phyloP scores from a whole-genome alignment of 2,797 vertebrate genomes.

The Crocidura indochinensis region DNA sequence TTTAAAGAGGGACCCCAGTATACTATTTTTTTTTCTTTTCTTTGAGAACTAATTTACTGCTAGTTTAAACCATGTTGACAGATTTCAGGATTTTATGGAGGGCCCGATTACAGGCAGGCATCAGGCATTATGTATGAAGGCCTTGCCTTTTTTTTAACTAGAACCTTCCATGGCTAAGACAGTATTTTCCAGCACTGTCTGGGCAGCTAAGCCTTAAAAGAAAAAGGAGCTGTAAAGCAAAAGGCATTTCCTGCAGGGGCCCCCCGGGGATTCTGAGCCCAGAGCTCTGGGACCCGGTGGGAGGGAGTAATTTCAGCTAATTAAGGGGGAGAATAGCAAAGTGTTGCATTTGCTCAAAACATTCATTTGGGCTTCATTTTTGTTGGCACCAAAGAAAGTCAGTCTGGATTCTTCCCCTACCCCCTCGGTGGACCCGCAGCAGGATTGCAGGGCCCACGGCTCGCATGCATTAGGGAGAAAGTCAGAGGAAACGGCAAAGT shows the following conservation, averaged over 20 bases:
- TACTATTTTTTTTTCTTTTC: slow-evolving; percentile 68
- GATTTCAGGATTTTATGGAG: slow-evolving; percentile 87
- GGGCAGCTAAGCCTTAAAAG: slow-evolving; percentile 90
- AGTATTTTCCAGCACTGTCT: slow-evolving; percentile 89
- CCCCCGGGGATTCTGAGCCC: slow-evolving; percentile 91
- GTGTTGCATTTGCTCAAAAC: slow-evolving; percentile 92
- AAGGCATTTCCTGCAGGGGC: slow-evolving; percentile 94
- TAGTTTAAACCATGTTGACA: slow-evolving; percentile 87
- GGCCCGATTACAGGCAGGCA: slow-evolving; percentile 87
- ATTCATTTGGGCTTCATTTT: slow-evolving; percentile 92
- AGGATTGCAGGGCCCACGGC: slow-evolving; percentile 91
- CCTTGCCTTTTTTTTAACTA: slow-evolving; percentile 83
- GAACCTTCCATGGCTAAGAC: slow-evolving; percentile 87
- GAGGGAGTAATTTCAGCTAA: slow-evolving; percentile 92
- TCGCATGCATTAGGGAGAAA: slow-evolving; percentile 93
- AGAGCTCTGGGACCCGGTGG: slow-evolving; percentile 89
- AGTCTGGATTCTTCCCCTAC: slow-evolving; percentile 80
- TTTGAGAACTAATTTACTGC: slow-evolving; percentile 88
- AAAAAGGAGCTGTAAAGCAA: slow-evolving; percentile 91
- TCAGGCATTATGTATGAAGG: slow-evolving; percentile 78
- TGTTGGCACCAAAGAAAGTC: slow-evolving; percentile 91
- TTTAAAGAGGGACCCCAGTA: slow-evolving; percentile 85
- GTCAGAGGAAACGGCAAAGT: slow-evolving; percentile 96
- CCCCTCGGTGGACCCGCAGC: slow-evolving; percentile 89
- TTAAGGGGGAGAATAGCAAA: slow-evolving; percentile 91